Evolutionary conservation across 2,113 vertebrate genomes (phyloP).

Genomic region (Corydoras maculifer): DNA sequence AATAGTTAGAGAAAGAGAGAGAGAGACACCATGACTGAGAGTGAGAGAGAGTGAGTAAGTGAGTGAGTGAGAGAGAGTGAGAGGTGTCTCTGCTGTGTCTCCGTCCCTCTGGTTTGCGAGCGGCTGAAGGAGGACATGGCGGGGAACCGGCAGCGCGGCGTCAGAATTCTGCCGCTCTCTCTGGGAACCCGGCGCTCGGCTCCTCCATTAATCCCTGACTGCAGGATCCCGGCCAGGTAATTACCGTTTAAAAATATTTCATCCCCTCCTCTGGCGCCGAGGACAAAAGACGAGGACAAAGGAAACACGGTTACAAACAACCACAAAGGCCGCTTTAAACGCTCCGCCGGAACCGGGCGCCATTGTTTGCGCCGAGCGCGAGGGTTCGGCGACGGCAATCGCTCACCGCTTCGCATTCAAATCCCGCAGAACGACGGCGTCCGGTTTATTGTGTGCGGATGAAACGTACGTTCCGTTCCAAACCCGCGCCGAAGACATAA

Average conservation of each 20-base stretch:
- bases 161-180: conserved; percentile 66
- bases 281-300: conserved; percentile 67
- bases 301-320: conserved; percentile 62
- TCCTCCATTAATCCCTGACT: conserved; percentile 95
- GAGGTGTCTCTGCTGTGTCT: too few relatives aligned
- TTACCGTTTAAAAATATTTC: conserved; percentile 99
- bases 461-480: conserved; percentile 34
- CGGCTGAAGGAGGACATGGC: conserved; percentile 56
- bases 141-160: conserved; percentile 47
- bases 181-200: conserved; percentile 82
- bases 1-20: too few relatives aligned
- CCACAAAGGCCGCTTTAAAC: conserved; percentile 68
- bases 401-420: conserved; percentile 69
- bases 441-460: conserved; percentile 46
- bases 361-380: conserved; percentile 64
- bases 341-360: conserved; percentile 57
- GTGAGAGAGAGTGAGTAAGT: too few relatives aligned
- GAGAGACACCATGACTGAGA: too few relatives aligned
- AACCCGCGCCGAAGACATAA: neutral
- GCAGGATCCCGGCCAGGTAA: conserved; percentile 97
- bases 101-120: conserved; percentile 29
- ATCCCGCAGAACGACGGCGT: conserved; percentile 66
- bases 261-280: conserved; percentile 85
- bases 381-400: conserved; percentile 66
- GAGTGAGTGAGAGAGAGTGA: too few relatives aligned